Conservation (phyloP, 30 jellyfish, hydroid and myxozoan species). For the Aurelia aurita region DNA sequence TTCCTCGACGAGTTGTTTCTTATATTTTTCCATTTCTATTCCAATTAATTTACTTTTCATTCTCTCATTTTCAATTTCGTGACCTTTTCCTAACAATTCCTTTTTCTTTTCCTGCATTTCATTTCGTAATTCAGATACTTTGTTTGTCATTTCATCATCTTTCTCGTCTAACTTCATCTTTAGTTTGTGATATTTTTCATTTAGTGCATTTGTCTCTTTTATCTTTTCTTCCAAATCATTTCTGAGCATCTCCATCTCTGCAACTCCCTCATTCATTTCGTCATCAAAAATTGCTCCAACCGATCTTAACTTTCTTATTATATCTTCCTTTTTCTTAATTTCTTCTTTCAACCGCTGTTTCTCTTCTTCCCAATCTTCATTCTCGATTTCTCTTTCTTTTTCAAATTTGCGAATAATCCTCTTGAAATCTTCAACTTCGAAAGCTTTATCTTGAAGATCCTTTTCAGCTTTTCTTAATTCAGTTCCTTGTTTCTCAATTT, state of each 20-base stretch:
- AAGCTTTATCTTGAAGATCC: constrained; percentile 7
- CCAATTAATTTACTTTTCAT: constrained; percentile 12
- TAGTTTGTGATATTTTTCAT: constrained; percentile 27
- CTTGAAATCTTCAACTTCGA: background rate
- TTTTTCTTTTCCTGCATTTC: constrained; percentile 17
- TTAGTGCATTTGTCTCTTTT: constrained; percentile 29
- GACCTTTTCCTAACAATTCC: background rate
- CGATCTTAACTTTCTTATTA: background rate
- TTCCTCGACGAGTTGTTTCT: constrained; percentile 21
- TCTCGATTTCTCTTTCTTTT: constrained; percentile 1
- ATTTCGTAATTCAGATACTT: background rate
- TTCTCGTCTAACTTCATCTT: constrained; percentile 42
- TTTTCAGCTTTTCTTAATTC: constrained; percentile 14
- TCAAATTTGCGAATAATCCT: background rate
- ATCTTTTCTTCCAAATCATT: constrained; percentile 17
- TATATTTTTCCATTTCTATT: constrained; percentile 13
- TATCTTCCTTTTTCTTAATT: constrained; percentile 10
- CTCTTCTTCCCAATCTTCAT: constrained; percentile 10
- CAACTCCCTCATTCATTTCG: background rate
- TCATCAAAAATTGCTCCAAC: background rate
- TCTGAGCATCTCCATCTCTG: constrained; percentile 10
- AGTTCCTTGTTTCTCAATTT: background rate
- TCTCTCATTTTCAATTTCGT: constrained; percentile 21
- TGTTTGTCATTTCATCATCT: constrained; percentile 26
- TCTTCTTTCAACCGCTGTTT: constrained; percentile 7